These are phyloP conservation scores for Orthosia cruda DNA, from an alignment of 2,888 invertebrate species.

Conservation along the genomic window DNA sequence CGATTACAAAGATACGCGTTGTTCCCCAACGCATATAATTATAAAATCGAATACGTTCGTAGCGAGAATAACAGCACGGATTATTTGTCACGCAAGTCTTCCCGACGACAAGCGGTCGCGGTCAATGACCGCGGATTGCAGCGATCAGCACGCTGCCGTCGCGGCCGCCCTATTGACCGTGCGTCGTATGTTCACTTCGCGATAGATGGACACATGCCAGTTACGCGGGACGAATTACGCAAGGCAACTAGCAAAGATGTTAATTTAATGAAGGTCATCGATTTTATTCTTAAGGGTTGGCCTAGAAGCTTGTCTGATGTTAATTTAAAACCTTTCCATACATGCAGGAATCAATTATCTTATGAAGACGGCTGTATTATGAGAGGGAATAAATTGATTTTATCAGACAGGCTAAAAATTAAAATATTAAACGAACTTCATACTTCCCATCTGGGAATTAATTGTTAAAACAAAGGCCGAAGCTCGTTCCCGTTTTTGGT, in stretches of 20 bases:
- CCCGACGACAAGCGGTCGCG: too few species aligned
- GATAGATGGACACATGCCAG: too few species aligned
- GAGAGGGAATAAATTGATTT: background rate
- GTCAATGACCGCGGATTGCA: too few species aligned
- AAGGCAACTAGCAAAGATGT: background rate
- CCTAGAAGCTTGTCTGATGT: background rate
- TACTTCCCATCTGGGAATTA: background rate
- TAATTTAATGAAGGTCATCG: background rate
- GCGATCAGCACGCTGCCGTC: too few species aligned
- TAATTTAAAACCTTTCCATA: background rate
- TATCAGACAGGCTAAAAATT: background rate
- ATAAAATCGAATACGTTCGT: conserved; percentile 63
- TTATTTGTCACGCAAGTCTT: too few species aligned
- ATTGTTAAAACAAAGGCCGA: background rate
- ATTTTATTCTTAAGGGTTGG: background rate
- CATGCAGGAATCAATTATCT: background rate
- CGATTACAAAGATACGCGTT: conserved; percentile 67
- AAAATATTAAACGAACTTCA: background rate
- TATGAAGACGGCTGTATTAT: background rate
- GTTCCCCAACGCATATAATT: conserved; percentile 66
- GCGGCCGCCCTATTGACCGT: too few species aligned
- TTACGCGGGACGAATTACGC: too few species aligned
- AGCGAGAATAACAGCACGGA: too few species aligned
- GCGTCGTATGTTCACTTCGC: too few species aligned
- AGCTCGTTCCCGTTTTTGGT: background rate